These are phyloP conservation scores for Tragelaphus imberbis DNA, from an alignment of 2,113 vertebrate genomes.

Conservation along the genomic window DNA sequence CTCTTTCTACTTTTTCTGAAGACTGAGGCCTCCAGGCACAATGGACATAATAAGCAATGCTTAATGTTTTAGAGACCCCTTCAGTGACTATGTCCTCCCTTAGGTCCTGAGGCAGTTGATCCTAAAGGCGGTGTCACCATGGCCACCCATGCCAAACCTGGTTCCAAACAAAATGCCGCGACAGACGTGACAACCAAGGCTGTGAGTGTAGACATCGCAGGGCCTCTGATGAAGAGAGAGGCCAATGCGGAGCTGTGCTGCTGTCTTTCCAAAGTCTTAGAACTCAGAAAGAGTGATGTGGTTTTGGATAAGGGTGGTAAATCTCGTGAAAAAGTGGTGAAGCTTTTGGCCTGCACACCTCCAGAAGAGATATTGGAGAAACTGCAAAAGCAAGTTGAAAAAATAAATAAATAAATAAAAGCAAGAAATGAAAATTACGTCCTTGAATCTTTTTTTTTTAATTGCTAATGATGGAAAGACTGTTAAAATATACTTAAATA, in stretches of 20 bases:
- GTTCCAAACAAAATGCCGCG: neutral
- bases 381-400: neutral
- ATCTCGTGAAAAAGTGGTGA: neutral
- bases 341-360: neutral
- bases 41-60: neutral
- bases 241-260: rapidly evolving
- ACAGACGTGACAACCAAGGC: neutral
- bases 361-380: neutral
- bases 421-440: rapidly evolving
- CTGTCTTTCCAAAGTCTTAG: neutral
- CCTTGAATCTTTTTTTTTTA: neutral
- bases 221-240: rapidly evolving
- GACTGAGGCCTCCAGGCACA: neutral
- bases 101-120: neutral
- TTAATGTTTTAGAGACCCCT: neutral
- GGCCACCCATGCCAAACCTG: neutral
- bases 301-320: rapidly evolving
- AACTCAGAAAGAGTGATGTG: neutral
- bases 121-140: neutral
- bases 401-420: neutral
- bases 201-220: rapidly evolving
- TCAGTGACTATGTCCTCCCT: neutral
- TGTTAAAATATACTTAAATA: neutral
- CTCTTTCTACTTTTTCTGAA: neutral
- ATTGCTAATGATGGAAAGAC: neutral